These are phyloP conservation scores for Gila robusta DNA, from an alignment of 2,797 vertebrate species.

Conservation along the genomic window DNA sequence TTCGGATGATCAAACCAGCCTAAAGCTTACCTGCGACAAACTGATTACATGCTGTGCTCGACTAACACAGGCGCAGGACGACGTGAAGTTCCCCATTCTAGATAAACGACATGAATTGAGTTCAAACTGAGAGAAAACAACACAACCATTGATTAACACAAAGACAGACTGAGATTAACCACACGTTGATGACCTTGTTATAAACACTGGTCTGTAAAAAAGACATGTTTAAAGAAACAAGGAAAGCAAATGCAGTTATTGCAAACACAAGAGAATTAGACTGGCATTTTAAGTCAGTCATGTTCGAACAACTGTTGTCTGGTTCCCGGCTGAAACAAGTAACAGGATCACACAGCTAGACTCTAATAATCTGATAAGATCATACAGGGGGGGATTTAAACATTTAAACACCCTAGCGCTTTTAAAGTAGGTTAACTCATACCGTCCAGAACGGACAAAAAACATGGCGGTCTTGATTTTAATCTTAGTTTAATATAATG, in stretches of 20 bases:
- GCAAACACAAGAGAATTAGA: not conserved
- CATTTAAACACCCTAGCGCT: not conserved
- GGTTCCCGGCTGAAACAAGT: not conserved
- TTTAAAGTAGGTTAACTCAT: not conserved
- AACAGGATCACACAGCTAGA: slow-evolving; percentile 4
- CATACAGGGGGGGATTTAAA: slow-evolving; percentile 17
- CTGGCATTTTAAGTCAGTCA: slow-evolving; percentile 6
- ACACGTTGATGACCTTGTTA: slow-evolving; percentile 42
- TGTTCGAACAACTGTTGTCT: not conserved
- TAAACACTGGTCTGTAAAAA: slow-evolving; percentile 33
- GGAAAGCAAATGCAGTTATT: slow-evolving; percentile 6
- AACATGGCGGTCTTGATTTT: not conserved
- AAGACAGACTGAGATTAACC: not conserved
- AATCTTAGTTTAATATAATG: not conserved
- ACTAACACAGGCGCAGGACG: slow-evolving; percentile 61
- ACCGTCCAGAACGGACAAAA: not conserved
- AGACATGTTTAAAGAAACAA: slow-evolving; percentile 32
- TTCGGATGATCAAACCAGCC: not conserved
- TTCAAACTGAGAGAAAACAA: slow-evolving; percentile 2
- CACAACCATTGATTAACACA: not conserved
- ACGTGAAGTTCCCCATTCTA: slow-evolving; percentile 83
- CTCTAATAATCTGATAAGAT: slow-evolving; percentile 49
- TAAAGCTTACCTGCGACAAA: slow-evolving; percentile 76
- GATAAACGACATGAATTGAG: slow-evolving; percentile 18
- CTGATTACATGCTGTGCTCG: slow-evolving; percentile 67